A percentile compares a stretch with the other conserved stretches of the same genome.
Conservation (phyloP, 1,140 invertebrate species). For the Eurosta solidaginis region DNA sequence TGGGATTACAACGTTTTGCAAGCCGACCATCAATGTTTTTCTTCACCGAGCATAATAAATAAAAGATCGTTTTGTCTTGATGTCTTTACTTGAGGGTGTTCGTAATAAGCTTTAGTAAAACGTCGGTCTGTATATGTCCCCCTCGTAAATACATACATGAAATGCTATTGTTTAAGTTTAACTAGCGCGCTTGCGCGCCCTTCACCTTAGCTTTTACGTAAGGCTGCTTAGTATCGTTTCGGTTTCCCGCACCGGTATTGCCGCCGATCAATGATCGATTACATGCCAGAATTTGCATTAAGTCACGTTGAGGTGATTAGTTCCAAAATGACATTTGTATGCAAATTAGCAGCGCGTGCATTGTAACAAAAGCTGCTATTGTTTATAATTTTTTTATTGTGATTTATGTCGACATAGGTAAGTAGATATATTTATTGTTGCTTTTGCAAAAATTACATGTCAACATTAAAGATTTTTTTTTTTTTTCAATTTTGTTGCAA, state of each 20-base stretch:
- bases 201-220: too few species aligned
- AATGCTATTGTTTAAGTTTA: too few species aligned
- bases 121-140: too few species aligned
- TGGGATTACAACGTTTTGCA: too few species aligned
- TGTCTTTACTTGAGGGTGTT: too few species aligned
- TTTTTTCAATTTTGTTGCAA: not conserved
- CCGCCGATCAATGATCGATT: constrained; percentile 25
- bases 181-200: too few species aligned
- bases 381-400: not conserved
- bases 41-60: too few species aligned
- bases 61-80: too few species aligned
- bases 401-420: not conserved
- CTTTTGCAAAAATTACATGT: not conserved
- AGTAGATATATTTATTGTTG: not conserved
- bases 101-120: too few species aligned
- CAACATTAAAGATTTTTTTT: not conserved
- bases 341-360: constrained; percentile 22
- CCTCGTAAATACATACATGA: too few species aligned
- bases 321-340: constrained; percentile 24
- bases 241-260: not conserved
- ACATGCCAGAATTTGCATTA: constrained; percentile 24
- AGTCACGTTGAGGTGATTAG: constrained; percentile 30
- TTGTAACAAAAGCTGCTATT: not conserved
- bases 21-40: too few species aligned
- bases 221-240: not conserved